phyloP scores from a whole-genome alignment of 2,888 invertebrate species.

The Amiota minor region DNA sequence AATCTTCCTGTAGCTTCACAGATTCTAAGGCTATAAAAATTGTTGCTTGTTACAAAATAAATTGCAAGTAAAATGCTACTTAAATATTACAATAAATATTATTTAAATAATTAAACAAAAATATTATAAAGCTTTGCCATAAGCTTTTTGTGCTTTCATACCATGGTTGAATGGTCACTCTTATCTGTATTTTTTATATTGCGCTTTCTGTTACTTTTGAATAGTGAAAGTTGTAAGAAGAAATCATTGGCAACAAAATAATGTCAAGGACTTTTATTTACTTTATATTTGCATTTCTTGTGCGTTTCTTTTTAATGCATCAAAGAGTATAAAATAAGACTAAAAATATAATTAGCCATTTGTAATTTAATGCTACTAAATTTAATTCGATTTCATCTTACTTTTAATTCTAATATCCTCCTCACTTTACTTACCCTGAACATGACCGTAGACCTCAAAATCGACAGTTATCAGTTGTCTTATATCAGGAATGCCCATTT shows the following conservation, averaged over 20 bases:
- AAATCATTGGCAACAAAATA: slow-evolving; percentile 33
- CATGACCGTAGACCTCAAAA: slow-evolving; percentile 92
- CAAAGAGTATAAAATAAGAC: neutral
- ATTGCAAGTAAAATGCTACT: no score
- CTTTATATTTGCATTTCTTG: neutral
- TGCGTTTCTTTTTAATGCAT: neutral
- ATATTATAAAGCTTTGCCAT: no score
- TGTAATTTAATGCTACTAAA: slow-evolving; percentile 9
- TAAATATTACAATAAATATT: no score
- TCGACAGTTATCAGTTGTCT: slow-evolving; percentile 85
- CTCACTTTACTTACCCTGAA: slow-evolving; percentile 81
- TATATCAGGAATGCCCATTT: slow-evolving; percentile 77
- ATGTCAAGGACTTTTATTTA: slow-evolving; percentile 52
- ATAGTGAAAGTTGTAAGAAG: slow-evolving; percentile 8
- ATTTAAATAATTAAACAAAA: no score
- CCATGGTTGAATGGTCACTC: neutral
- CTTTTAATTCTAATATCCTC: neutral
- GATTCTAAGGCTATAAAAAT: no score
- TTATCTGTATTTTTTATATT: neutral
- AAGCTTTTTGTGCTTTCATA: no score
- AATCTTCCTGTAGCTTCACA: no score
- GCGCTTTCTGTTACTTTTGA: neutral
- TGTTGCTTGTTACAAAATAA: no score
- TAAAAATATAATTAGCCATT: slow-evolving; percentile 2
- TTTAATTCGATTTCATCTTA: neutral